Conservation (phyloP, 2,797 vertebrate genomes). For the Gymnoscopelus microlampas region DNA sequence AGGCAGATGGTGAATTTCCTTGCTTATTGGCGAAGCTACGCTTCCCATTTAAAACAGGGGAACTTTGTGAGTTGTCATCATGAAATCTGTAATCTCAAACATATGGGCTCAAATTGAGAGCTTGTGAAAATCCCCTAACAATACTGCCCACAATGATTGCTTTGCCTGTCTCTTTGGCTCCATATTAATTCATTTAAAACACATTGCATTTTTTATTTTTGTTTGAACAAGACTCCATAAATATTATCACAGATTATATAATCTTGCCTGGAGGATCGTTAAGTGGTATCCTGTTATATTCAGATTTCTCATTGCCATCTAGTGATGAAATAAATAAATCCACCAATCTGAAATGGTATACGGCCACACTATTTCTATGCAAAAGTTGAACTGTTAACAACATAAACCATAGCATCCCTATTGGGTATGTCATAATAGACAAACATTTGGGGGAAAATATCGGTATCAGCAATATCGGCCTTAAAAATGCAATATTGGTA, state of each 20-base stretch:
- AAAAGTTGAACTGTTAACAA: background rate
- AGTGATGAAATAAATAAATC: constrained; percentile 32
- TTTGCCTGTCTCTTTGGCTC: background rate
- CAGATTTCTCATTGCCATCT: constrained; percentile 42
- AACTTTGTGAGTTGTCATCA: constrained; percentile 17
- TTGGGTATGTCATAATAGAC: no score
- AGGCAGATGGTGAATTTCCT: background rate
- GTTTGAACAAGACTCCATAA: no score
- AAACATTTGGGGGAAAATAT: no score
- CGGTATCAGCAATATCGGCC: no score
- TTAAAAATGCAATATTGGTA: no score
- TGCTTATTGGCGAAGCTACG: constrained; percentile 1
- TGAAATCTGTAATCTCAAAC: background rate
- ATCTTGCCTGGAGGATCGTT: background rate
- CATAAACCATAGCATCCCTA: no score
- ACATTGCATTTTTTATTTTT: background rate
- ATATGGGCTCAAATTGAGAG: background rate
- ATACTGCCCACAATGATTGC: background rate
- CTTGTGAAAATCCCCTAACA: background rate
- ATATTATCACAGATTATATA: background rate
- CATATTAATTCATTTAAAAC: background rate
- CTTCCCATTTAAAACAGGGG: constrained; percentile 39
- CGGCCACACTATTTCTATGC: background rate
- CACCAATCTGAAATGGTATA: background rate
- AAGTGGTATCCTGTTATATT: background rate